These are phyloP conservation scores for Meliscaeva auricollis DNA, from an alignment of 2,888 invertebrate species.

Conservation along the genomic window DNA sequence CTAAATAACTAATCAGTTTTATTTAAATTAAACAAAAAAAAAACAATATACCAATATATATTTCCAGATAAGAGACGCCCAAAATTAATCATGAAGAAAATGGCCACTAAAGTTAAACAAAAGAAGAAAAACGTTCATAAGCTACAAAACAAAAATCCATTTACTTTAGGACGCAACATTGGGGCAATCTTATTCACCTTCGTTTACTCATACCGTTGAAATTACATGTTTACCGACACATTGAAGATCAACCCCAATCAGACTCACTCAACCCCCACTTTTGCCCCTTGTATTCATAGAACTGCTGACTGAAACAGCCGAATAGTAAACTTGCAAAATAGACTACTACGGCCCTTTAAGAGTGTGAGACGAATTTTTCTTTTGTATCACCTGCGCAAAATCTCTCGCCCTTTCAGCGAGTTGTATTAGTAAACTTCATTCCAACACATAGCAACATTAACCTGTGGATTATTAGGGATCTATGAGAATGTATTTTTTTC, in stretches of 20 bases:
- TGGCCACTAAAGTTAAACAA: slow-evolving; percentile 71
- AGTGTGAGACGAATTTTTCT: slow-evolving; percentile 62
- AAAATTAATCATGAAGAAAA: slow-evolving; percentile 74
- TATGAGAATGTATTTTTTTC: slow-evolving; percentile 37
- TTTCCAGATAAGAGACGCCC: slow-evolving; percentile 68
- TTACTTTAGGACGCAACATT: slow-evolving; percentile 70
- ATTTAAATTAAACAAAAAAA: slow-evolving; percentile 50
- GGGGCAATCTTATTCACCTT: slow-evolving; percentile 74
- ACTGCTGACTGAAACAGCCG: slow-evolving; percentile 74
- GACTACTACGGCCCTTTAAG: slow-evolving; percentile 66
- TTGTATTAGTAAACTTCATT: slow-evolving; percentile 72
- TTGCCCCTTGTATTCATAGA: slow-evolving; percentile 62
- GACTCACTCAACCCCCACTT: slow-evolving; percentile 70
- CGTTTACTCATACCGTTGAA: slow-evolving; percentile 63
- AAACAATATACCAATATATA: slow-evolving; percentile 49
- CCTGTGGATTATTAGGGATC: slow-evolving; percentile 71
- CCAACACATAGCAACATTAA: slow-evolving; percentile 71
- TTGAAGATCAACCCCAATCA: slow-evolving; percentile 76
- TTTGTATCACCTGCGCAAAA: slow-evolving; percentile 74
- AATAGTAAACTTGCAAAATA: slow-evolving; percentile 76
- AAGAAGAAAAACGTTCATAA: slow-evolving; percentile 56
- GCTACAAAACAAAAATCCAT: slow-evolving; percentile 65
- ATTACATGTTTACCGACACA: slow-evolving; percentile 72
- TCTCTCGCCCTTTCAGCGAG: slow-evolving; percentile 68
- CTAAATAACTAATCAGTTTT: slow-evolving; percentile 60